Conservation (phyloP, 2,797 vertebrate species). For the Natrix natrix region DNA sequence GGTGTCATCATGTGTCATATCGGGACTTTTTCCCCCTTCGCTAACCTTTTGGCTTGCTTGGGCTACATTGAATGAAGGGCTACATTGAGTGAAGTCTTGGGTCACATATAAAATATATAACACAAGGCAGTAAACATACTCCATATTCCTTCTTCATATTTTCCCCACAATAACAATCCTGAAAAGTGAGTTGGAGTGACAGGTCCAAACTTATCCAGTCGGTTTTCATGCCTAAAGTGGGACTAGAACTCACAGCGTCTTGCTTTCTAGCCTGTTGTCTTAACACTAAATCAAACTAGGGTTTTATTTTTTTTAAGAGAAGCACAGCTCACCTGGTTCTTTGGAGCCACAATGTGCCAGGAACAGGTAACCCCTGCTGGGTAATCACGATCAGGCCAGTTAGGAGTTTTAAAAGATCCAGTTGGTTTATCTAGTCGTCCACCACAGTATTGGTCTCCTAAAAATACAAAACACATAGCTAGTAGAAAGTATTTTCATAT, state of each 20-base stretch:
- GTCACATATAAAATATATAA: too few relatives aligned
- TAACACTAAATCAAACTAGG: background rate
- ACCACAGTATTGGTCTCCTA: slow-evolving; percentile 96
- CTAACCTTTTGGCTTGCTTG: too few relatives aligned
- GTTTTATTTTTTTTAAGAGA: background rate
- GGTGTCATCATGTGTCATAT: too few relatives aligned
- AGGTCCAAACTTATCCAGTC: background rate
- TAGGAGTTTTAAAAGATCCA: slow-evolving; percentile 92
- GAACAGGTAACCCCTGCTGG: slow-evolving; percentile 93
- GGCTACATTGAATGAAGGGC: too few relatives aligned
- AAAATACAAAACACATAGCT: slow-evolving; percentile 27
- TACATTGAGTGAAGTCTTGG: too few relatives aligned
- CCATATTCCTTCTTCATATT: background rate
- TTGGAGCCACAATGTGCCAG: slow-evolving; percentile 95
- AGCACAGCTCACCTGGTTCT: slow-evolving; percentile 84
- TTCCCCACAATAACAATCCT: background rate
- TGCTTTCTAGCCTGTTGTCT: background rate
- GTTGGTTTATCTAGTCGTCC: slow-evolving; percentile 86
- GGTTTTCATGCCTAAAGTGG: background rate
- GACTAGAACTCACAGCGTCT: background rate
- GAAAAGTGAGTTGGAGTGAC: background rate
- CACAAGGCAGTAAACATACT: too few relatives aligned
- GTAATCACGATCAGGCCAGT: slow-evolving; percentile 97
- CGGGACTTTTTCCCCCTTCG: too few relatives aligned
- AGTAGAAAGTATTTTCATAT: background rate